Percentiles rank a stretch among this genome's conserved stretches.
These are phyloP conservation scores for Scolanthus callimorphus DNA, from an alignment of 92 coral and sea anemone genomes.

Conservation along the genomic window DNA sequence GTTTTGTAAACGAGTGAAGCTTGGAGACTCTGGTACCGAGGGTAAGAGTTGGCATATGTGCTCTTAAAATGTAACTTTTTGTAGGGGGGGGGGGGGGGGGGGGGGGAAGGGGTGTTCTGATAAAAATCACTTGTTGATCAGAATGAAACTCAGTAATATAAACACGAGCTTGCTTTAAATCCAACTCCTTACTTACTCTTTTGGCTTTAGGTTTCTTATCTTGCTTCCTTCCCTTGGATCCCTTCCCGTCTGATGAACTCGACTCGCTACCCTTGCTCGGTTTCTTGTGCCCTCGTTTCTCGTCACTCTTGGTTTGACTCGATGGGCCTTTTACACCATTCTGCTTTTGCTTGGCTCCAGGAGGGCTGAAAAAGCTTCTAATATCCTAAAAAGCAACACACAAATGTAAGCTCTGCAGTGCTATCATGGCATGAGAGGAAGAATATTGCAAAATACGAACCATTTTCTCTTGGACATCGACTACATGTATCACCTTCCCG, in stretches of 20 bases:
- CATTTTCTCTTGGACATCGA: not conserved
- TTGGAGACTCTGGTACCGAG: no score
- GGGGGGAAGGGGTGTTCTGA: not conserved
- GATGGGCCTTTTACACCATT: no score
- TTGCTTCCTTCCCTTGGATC: conserved; percentile 20
- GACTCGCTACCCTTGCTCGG: conserved; percentile 3
- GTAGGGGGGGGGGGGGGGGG: not conserved
- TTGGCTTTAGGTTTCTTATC: conserved; percentile 13
- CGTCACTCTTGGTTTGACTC: no score
- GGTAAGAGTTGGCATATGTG: no score
- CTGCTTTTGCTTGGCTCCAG: conserved; percentile 14
- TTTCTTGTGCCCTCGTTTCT: conserved; percentile 21
- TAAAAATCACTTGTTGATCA: no score
- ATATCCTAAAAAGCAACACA: conserved; percentile 36
- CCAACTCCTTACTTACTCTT: no score
- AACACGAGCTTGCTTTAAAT: no score
- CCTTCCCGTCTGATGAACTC: conserved; percentile 12
- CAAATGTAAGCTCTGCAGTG: not conserved
- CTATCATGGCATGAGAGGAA: not conserved
- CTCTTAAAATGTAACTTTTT: no score
- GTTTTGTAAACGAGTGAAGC: no score
- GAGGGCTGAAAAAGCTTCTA: conserved; percentile 60
- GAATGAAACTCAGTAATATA: no score
- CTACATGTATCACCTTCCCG: conserved; percentile 11
- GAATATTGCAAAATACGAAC: not conserved